Evolutionary conservation across 2,888 invertebrate genomes (phyloP), one percentile per base, ranked within the genome.

Genomic region (Leptura quadrifasciata): DNA sequence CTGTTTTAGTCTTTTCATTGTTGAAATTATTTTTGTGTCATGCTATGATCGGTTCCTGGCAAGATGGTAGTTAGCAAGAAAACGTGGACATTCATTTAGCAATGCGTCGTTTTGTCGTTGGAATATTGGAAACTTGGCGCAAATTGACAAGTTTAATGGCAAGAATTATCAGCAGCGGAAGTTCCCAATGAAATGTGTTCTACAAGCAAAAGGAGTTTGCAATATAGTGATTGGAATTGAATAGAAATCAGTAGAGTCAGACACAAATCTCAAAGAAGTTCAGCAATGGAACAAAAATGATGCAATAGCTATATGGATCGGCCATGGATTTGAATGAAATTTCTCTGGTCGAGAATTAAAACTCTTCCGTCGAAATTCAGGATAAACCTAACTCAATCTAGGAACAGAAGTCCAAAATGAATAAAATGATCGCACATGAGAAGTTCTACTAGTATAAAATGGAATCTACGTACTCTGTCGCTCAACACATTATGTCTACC

Each of bases 161-260:
- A 57, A 17, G 12, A 57, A 57, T 12, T 57, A 57, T 20, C 57
- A 4, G 18, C 57, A 57, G 20, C 20, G 57, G 21, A 57, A 57
- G 21, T 57, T 57, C 21, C 57, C 18, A 20, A 57, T 57, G 8
- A 57, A 57, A 20, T 57, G 57, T 57, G 57, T 20, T 3, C 21
- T 57, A 9, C 18, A 20, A 57, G 57, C 57, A 3, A 57, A 57
- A 57, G 57, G 21, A 12, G 21, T 57, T 18, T 57, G 20, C 12
- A 20, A 57, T 20, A 21, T 57, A n/a, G 55, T 55, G 18, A 20
- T 20, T 20, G 57, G 57, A 20, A 57, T 5, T 20, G 1, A 20
- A 18, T 3, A 2, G 20, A 57, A 57, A 57, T 21, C 20, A 20
- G 57, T 20, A 20, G 31, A 31, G 31, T 5, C 31, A 8, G 8